Percentiles rank a stretch among this genome's conserved stretches.
These are phyloP conservation scores for Cheumatopsyche charites DNA, from an alignment of 1,140 invertebrate species.

Conservation along the genomic window DNA sequence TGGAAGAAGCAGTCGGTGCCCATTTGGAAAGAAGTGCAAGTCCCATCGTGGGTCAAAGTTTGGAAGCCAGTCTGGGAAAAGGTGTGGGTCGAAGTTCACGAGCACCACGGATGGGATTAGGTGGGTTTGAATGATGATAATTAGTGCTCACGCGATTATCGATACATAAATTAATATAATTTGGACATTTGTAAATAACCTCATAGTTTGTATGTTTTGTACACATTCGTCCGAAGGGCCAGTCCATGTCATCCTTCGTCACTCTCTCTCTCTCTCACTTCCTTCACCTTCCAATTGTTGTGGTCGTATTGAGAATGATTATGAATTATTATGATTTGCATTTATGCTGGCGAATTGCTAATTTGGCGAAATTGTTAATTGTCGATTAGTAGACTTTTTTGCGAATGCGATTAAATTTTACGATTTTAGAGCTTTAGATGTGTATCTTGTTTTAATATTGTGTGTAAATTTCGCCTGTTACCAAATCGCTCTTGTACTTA, in stretches of 20 bases:
- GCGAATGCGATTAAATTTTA: background rate
- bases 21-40: constrained; percentile 71
- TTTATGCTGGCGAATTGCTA: constrained; percentile 2
- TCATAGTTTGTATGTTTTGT: background rate
- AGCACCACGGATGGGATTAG: constrained; percentile 67
- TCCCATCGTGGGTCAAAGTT: constrained; percentile 74
- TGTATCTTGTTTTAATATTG: background rate
- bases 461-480: background rate
- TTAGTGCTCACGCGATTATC: background rate
- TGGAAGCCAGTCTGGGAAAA: constrained; percentile 80
- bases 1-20: constrained; percentile 72
- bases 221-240: background rate
- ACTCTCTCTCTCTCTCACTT: background rate
- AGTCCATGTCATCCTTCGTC: background rate
- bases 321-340: background rate
- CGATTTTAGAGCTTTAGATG: background rate
- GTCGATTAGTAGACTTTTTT: background rate
- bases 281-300: background rate
- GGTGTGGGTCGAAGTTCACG: constrained; percentile 71
- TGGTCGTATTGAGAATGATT: background rate
- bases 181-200: background rate
- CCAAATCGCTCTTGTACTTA: background rate
- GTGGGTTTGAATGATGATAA: constrained; percentile 45
- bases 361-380: constrained; percentile 16
- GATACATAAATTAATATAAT: background rate